Evolutionary conservation across 2,888 invertebrate genomes (phyloP).

Genomic region (Drosophila nr. perissopoda): DNA sequence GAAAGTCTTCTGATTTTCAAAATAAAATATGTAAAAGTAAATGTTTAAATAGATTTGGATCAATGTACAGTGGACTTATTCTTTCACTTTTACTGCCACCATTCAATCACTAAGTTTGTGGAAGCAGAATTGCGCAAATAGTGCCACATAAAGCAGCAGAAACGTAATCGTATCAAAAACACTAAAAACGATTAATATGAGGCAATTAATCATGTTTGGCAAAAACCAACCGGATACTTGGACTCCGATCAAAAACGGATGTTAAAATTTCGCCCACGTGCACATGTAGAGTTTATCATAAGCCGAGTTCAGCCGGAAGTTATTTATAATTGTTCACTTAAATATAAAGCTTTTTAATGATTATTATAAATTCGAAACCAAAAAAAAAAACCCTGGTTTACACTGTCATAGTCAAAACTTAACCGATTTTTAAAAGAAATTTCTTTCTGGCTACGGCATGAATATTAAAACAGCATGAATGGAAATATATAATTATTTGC

Average conservation of each 20-base stretch:
- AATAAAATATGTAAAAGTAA: background rate
- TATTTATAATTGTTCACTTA: slow-evolving; percentile 1
- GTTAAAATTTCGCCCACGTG: slow-evolving; percentile 11
- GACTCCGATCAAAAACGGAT: slow-evolving; percentile 26
- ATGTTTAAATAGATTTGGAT: background rate
- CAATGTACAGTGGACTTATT: slow-evolving; percentile 18
- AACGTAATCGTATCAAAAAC: background rate
- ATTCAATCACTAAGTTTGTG: slow-evolving; percentile 39
- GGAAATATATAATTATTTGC: background rate
- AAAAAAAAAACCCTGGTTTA: background rate
- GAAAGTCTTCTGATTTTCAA: slow-evolving; percentile 2
- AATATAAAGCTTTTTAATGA: background rate
- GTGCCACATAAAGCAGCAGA: slow-evolving; percentile 4
- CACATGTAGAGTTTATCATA: background rate
- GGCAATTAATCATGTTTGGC: slow-evolving; percentile 40
- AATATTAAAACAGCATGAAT: background rate
- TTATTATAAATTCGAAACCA: background rate
- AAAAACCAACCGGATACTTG: slow-evolving; percentile 35
- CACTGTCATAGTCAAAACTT: too few relatives aligned
- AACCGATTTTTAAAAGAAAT: background rate
- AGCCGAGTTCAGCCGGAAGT: background rate
- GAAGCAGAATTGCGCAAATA: background rate
- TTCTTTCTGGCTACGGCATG: background rate
- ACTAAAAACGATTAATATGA: slow-evolving; percentile 20
- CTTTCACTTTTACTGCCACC: slow-evolving; percentile 29